Percentiles rank a stretch among this genome's conserved stretches.
phyloP scores from a whole-genome alignment of 2,113 vertebrate genomes.

The Oncorhynchus kisutch region DNA sequence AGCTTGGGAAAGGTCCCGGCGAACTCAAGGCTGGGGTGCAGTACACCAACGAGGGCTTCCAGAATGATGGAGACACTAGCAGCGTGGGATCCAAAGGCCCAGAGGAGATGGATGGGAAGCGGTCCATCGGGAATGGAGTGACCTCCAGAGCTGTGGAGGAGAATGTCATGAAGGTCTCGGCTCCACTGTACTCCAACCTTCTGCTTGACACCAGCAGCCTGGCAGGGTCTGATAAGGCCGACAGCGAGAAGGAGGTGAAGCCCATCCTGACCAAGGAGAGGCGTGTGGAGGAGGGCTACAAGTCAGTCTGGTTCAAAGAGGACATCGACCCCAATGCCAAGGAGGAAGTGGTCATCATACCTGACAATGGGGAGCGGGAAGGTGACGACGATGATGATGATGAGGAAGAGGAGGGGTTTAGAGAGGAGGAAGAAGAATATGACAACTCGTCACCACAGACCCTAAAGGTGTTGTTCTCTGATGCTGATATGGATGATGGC shows the following conservation, averaged over 20 bases:
- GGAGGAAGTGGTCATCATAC: constrained; percentile 75
- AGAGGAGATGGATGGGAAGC: background rate
- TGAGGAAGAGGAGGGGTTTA: constrained; percentile 13
- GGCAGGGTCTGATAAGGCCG: constrained; percentile 29
- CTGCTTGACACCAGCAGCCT: constrained; percentile 38
- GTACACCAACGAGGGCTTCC: constrained; percentile 68
- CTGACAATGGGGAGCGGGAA: constrained; percentile 55
- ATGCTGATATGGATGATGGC: constrained; percentile 52
- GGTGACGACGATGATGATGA: constrained; percentile 30
- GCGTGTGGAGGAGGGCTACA: constrained; percentile 76
- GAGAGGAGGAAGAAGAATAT: constrained; percentile 10
- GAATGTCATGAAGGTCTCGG: background rate
- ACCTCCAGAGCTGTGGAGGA: background rate
- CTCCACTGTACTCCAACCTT: background rate
- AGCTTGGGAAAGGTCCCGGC: constrained; percentile 53
- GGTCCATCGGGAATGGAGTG: background rate
- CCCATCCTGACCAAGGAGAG: constrained; percentile 82
- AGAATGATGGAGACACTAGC: constrained; percentile 50
- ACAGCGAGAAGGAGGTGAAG: constrained; percentile 75
- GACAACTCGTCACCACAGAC: background rate
- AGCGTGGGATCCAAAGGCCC: constrained; percentile 21
- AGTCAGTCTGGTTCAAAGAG: constrained; percentile 80
- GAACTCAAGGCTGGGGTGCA: constrained; percentile 59
- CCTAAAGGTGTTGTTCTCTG: constrained; percentile 30
- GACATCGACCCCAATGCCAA: constrained; percentile 74